Base-by-base conservation (phyloP, 2,797 vertebrate species). In the Gorsachius magnificus region DNA sequence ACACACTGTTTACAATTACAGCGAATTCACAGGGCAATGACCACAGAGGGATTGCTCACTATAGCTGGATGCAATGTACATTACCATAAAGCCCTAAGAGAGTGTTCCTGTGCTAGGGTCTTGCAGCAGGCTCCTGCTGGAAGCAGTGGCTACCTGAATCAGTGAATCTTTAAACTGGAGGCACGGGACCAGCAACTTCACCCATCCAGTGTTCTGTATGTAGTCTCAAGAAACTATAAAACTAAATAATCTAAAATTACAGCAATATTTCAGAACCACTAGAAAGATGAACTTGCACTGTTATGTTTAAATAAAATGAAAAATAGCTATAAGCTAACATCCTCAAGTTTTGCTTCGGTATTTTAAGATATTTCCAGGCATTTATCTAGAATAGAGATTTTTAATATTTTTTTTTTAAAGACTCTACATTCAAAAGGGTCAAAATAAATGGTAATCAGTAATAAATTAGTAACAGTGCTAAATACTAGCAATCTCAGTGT, bases 1-100 rank as follows among this genome's bases (percentile, higher is more conserved):
- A 94, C 94, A 91, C 90, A 93, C 86, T 95, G 94, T 94, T 96
- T 92, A 95, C 72, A 96, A 94, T 96, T 90, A 93, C 77, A 91
- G 91, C 24, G 75, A 82, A 94, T 96, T 96, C 85, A 92, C 95
- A 97, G 90, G 90, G 84, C 88, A 93, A 57, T 86, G 84, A 80
- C 92, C 89, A 78, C 89, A 64, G 90, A 95, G 92, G 61, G 63
- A 80, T 81, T 96, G 69, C 93, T 95, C 68, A 10, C 77, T 92
- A 22, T 74, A 83, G 79, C 90, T 79, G 48, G 35, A 63, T 94
- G 88, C 66, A 77, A 86, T 68, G 72, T 77, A 80, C 72, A 53
- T 95, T 81, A 83, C 80, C 87, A 93, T 80, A 46, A 88, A 90
- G 83, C 87, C 26, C 9, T 65, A 56, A 66, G 68, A 78, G 85